Conservation (phyloP, 2,113 vertebrate species). For the Atrichornis clamosus region DNA sequence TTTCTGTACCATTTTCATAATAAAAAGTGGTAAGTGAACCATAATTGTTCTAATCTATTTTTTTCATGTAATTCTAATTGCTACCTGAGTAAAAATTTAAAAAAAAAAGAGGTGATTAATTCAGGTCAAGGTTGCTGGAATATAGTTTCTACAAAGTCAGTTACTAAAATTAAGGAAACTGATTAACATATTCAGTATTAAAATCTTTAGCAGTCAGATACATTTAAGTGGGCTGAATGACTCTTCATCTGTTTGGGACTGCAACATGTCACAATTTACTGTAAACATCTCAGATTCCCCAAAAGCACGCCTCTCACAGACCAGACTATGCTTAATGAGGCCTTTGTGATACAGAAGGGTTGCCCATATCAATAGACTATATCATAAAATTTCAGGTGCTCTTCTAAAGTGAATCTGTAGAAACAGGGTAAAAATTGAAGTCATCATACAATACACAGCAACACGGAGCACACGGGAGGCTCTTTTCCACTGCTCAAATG, state of each 20-base stretch:
- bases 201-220: not conserved
- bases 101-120: not conserved
- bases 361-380: not conserved
- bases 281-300: not conserved
- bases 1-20: not conserved
- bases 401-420: not conserved
- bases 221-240: not conserved
- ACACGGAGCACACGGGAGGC: not conserved
- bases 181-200: not conserved
- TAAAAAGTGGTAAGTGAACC: not conserved
- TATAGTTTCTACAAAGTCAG: not conserved
- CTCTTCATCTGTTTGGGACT: not conserved
- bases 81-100: not conserved
- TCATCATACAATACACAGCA: not conserved
- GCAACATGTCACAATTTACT: not conserved
- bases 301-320: not conserved
- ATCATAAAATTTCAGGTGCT: not conserved
- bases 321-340: not conserved
- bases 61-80: not conserved
- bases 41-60: not conserved
- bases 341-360: not conserved
- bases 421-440: not conserved
- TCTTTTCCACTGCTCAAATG: not conserved
- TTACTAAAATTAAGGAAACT: not conserved
- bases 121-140: slow-evolving; percentile 1